Evolutionary conservation across 2,888 invertebrate genomes (phyloP), one percentile per base, ranked within the genome.

Genomic region (Parnassius smintheus): DNA sequence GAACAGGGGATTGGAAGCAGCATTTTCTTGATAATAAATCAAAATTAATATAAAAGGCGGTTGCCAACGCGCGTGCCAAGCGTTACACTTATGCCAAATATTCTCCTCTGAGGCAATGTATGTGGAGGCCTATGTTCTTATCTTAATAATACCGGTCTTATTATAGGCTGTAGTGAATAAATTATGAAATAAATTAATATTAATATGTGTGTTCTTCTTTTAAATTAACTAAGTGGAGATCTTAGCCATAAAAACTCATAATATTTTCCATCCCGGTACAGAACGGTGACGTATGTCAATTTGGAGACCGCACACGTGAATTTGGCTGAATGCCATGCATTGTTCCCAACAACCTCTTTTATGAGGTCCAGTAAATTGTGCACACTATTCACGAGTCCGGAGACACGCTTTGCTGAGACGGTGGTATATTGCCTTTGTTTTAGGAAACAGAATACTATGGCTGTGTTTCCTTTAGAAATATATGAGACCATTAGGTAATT

Each of bases 351-450:
- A 35, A 54, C 58, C 58, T 62, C 62, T 62, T 62, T 62, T 62
- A 62, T 62, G 59, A 59, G 62, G 62, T 62, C 62, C 62, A 59
- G 62, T 62, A 62, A 62, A 62, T 62, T 55, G 62, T 59, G 59
- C 59, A 51, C 62, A 59, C 54, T 58, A 58, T 55, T 59, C 62
- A 59, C 55, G 35, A 42, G 46, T 41, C 56, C 48, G 25, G 59
- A 45, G 50, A 58, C 62, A 58, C 62, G 53, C 57, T 61, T 49
- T 55, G 61, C 61, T 49, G 58, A 50, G 54, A 55, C 62, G 59
- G 50, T 61, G 61, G 58, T 62, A 59, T 62, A 62, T 44, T 59
- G 62, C 62, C 62, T 62, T 62, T 62, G 62, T 62, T 62, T 59
- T 55, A 59, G 62, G 13, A 45, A 13, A 50, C 59, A 55, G 54